Conservation (phyloP, 2,888 invertebrate genomes). For the Volucella inanis region DNA sequence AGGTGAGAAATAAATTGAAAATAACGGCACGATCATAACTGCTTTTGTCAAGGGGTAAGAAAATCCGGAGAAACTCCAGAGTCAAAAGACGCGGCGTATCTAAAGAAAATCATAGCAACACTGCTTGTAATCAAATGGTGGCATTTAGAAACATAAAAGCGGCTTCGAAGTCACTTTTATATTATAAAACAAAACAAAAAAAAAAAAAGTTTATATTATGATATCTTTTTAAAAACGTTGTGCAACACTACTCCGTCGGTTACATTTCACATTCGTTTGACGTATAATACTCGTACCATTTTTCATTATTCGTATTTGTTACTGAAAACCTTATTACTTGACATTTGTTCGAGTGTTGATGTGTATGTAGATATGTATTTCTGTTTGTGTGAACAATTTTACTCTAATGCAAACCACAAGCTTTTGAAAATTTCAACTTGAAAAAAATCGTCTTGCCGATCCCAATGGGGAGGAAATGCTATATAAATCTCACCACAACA, state of each 20-base stretch:
- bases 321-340: too few relatives aligned
- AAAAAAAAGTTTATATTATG: too few relatives aligned
- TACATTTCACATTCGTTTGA: too few relatives aligned
- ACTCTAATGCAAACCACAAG: not conserved
- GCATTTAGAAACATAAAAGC: too few relatives aligned
- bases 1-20: conserved; percentile 64
- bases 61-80: conserved; percentile 20
- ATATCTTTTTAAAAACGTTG: too few relatives aligned
- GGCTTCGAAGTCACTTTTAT: too few relatives aligned
- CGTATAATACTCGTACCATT: too few relatives aligned
- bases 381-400: conserved; percentile 27
- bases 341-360: conserved; percentile 28
- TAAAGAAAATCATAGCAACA: not conserved
- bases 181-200: not conserved
- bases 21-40: conserved; percentile 55
- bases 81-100: not conserved
- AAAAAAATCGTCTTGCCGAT: not conserved
- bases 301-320: too few relatives aligned
- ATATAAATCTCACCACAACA: conserved; percentile 10
- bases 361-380: conserved; percentile 10
- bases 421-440: conserved; percentile 5
- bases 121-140: not conserved
- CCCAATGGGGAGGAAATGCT: conserved; percentile 9
- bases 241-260: too few relatives aligned
- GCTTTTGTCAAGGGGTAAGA: conserved; percentile 28